Base-by-base conservation (phyloP, 2,797 vertebrate species). In the Sebastes alutus region DNA sequence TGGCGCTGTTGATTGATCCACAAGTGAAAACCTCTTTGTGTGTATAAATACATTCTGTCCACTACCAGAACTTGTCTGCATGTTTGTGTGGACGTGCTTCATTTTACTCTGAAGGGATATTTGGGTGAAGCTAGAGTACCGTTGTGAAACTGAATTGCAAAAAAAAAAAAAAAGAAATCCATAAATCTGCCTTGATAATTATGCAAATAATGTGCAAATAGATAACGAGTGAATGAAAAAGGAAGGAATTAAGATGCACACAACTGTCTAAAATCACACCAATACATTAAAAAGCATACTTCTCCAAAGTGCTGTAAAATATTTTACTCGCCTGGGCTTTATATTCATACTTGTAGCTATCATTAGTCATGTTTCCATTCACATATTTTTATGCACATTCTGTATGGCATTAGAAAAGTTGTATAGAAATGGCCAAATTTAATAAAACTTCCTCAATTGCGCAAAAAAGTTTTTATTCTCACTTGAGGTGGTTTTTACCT, bases 1-100 rank as follows among this genome's bases (percentile, higher is more conserved):
- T 52, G 60, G 22, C 14, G 61, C 75, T n/a, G 73, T 32, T 25
- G n/a, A 91, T 90, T 81, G 82, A 89, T 86, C 68, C 79, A 8
- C 20, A 18, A 32, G 32, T 64, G 16, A 79, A 81, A 72, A 64
- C 18, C 27, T 77, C 55, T 87, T 84, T 89, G 80, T 89, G 70
- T 61, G 55, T 14, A 9, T 83, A 54, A 75, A 81, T 80, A 25
- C 75, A 72, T 65, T 58, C n/a, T 13, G 65, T 46, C 61, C 32
- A 46, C 61, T 72, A 30, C 12, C 7, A 1, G 78, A 72, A 65
- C 38, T 18, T 30, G 64, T 42, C 27, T 65, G 66, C 8, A 35
- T 81, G 68, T 56, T 61, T 71, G 63, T 22, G 75, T 61, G 29
- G 10, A 46, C 59, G 25, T 64, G 46, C 46, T 58, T 64, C 6